Evolutionary conservation across 2,797 vertebrate species (phyloP).

Genomic region (Fringilla coelebs): DNA sequence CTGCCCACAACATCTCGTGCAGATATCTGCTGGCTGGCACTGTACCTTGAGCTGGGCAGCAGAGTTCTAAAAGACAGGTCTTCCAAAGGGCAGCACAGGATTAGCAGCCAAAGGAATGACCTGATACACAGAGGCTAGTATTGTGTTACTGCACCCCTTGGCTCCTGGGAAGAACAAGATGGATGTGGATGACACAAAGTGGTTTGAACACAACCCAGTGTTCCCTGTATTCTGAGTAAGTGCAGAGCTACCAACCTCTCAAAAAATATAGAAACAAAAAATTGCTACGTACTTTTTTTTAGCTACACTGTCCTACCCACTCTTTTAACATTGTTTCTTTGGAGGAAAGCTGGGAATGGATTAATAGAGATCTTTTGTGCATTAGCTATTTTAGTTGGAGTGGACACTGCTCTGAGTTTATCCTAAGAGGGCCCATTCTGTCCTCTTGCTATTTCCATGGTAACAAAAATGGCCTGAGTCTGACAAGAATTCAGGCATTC

Average conservation of each 20-base stretch:
- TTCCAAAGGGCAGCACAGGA: neutral
- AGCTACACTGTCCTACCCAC: neutral
- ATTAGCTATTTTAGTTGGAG: conserved; percentile 9
- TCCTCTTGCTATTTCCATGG: conserved; percentile 9
- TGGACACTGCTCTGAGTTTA: neutral
- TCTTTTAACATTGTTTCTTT: neutral
- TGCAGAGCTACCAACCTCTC: neutral
- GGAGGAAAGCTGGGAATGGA: neutral
- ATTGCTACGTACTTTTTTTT: neutral
- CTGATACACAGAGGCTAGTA: neutral
- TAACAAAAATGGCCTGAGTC: conserved; percentile 19
- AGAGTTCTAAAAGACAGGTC: neutral
- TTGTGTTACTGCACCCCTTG: neutral
- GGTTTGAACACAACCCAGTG: neutral
- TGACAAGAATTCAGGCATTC: neutral
- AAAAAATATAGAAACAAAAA: conserved; percentile 21
- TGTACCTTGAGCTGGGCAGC: neutral
- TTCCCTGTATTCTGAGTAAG: neutral
- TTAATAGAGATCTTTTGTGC: neutral
- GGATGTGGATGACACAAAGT: neutral
- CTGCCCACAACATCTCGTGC: neutral
- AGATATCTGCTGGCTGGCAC: neutral
- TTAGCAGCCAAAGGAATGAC: neutral
- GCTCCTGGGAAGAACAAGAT: neutral
- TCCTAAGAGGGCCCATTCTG: neutral